Evolutionary conservation across 2,113 vertebrate genomes (phyloP).

Genomic region (Oryzias celebensis): DNA sequence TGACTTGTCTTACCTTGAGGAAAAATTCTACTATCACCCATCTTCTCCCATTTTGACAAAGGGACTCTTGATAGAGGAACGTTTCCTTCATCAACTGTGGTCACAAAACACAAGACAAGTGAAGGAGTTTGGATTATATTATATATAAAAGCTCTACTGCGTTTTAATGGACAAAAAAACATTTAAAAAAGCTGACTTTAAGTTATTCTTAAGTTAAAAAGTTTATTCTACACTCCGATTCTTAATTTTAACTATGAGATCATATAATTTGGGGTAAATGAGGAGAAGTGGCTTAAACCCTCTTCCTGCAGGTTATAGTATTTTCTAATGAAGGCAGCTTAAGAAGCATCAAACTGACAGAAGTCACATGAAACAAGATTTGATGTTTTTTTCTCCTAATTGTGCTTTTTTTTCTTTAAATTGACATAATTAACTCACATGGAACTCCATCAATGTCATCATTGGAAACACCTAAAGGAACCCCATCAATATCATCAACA

Average conservation of each 20-base stretch:
- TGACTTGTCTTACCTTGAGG: conserved; percentile 57
- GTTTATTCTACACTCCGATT: no score
- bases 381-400: no score
- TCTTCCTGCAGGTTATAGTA: no score
- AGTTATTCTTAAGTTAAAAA: no score
- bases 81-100: conserved; percentile 72
- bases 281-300: no score
- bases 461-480: conserved; percentile 67
- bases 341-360: not conserved
- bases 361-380: not conserved
- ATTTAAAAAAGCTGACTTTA: no score
- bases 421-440: conserved; percentile 59
- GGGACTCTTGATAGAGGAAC: conserved; percentile 64
- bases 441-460: conserved; percentile 83
- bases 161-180: no score
- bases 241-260: no score
- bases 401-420: no score
- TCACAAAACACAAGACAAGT: conserved; percentile 1
- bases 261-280: no score
- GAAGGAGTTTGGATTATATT: not conserved
- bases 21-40: conserved; percentile 59
- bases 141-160: not conserved
- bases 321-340: no score
- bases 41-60: conserved; percentile 82
- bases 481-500: conserved; percentile 79